phyloP scores from a whole-genome alignment of 2,888 invertebrate species.

The Drosophila percnosoma region DNA sequence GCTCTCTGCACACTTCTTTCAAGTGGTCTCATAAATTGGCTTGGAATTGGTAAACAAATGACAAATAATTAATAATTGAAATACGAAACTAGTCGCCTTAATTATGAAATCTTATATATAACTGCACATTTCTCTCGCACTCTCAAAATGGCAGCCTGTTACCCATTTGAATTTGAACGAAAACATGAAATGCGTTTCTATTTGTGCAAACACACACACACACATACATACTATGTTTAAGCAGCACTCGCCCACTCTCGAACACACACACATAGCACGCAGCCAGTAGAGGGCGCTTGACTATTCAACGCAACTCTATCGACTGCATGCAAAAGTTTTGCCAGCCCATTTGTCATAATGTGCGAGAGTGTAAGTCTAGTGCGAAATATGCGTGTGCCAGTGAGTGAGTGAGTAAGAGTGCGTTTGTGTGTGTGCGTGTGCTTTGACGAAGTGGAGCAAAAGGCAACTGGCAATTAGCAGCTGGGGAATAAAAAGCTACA shows the following conservation, averaged over 20 bases:
- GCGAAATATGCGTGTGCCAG: slow-evolving; percentile 22
- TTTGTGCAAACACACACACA: slow-evolving; percentile 60
- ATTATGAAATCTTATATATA: slow-evolving; percentile 1
- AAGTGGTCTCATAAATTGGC: slow-evolving; percentile 12
- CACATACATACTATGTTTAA: slow-evolving; percentile 9
- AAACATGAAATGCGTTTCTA: slow-evolving; percentile 73
- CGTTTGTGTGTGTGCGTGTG: slow-evolving; percentile 14
- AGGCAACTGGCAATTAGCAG: slow-evolving; percentile 52
- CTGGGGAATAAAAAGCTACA: slow-evolving; percentile 38
- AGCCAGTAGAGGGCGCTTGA: slow-evolving; percentile 18
- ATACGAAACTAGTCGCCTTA: slow-evolving; percentile 9
- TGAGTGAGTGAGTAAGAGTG: slow-evolving; percentile 9
- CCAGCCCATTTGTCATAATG: slow-evolving; percentile 30
- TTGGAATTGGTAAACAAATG: slow-evolving; percentile 32
- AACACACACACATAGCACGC: slow-evolving; percentile 7
- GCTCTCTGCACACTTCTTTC: slow-evolving; percentile 19
- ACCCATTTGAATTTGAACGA: slow-evolving; percentile 29
- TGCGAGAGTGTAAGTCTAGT: slow-evolving; percentile 33
- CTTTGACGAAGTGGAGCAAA: slow-evolving; percentile 54
- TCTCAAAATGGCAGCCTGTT: slow-evolving; percentile 27
- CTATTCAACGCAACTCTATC: slow-evolving; percentile 9
- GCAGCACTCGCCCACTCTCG: slow-evolving; percentile 16
- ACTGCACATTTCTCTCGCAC: slow-evolving; percentile 15
- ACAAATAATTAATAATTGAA: slow-evolving; percentile 11
- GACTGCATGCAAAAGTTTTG: slow-evolving; percentile 54